phyloP scores from a whole-genome alignment of 2,797 vertebrate genomes.

The Phalanger gymnotis region DNA sequence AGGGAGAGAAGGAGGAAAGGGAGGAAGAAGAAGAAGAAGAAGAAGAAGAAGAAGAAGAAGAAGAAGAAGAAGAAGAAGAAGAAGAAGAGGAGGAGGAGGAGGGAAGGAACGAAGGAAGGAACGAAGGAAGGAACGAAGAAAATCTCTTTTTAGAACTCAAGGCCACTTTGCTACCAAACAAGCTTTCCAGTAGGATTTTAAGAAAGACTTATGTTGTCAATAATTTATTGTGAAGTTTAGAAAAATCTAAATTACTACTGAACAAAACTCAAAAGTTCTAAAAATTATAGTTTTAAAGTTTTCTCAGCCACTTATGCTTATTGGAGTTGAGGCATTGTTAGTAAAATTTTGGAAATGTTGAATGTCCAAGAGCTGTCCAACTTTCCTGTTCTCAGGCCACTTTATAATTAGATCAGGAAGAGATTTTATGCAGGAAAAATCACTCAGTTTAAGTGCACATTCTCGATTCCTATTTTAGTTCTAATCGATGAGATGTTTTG shows the following conservation, averaged over 20 bases:
- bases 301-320: not conserved
- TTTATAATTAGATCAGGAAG: conserved; percentile 42
- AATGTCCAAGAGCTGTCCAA: conserved; percentile 31
- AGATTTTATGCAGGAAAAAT: conserved; percentile 72
- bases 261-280: not conserved
- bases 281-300: not conserved
- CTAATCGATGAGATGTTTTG: conserved; percentile 57
- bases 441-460: conserved; percentile 50
- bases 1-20: not conserved
- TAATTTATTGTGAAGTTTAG: not conserved
- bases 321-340: not conserved
- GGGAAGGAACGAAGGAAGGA: not conserved
- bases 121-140: not conserved
- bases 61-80: no score
- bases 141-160: not conserved
- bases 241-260: not conserved
- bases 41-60: no score
- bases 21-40: no score
- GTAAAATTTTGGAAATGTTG: not conserved
- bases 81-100: no score
- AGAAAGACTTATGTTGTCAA: not conserved
- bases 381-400: conserved; percentile 52
- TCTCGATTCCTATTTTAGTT: conserved; percentile 15
- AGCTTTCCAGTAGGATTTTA: not conserved
- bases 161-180: not conserved